Percentiles rank a stretch among this genome's conserved stretches.
These are phyloP conservation scores for Ormyrus thymus DNA, from an alignment of 2,888 invertebrate genomes.

Conservation along the genomic window DNA sequence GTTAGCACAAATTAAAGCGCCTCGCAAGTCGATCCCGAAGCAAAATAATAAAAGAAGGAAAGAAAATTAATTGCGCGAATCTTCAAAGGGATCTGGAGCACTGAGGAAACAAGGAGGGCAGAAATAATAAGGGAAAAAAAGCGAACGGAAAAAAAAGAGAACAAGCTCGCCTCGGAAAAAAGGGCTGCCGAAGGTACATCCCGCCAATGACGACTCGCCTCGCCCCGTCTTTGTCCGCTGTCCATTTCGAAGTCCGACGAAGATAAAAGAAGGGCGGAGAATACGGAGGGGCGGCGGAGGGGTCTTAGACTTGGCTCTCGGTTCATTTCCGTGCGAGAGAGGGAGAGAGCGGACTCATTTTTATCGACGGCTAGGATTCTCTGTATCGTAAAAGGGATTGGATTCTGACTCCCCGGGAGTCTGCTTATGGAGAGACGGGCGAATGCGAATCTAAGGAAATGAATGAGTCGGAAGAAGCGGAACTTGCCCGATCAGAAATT, in stretches of 20 bases:
- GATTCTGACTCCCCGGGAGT: not conserved
- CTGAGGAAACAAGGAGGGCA: not conserved
- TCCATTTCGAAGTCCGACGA: conserved; percentile 24
- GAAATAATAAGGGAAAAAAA: conserved; percentile 24
- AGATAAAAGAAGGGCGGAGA: conserved; percentile 23
- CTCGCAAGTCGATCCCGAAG: not conserved
- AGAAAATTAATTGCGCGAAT: conserved; percentile 14
- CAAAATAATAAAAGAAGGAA: not conserved
- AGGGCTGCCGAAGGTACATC: not conserved
- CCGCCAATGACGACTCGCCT: conserved; percentile 26
- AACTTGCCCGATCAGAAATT: no score
- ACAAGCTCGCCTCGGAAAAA: not conserved
- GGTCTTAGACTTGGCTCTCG: not conserved
- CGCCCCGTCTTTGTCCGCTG: conserved; percentile 34
- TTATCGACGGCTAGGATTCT: conserved; percentile 24
- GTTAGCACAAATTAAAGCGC: not conserved
- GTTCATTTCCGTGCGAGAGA: conserved; percentile 14
- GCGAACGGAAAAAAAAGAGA: conserved; percentile 18
- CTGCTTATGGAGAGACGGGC: no score
- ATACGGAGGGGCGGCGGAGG: not conserved
- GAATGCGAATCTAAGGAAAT: no score
- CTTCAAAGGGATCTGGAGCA: not conserved
- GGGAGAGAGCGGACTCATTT: conserved; percentile 34
- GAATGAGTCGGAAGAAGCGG: no score
- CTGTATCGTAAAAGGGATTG: conserved; percentile 34